Base-by-base conservation (phyloP, 2,113 vertebrate species). In the Chloropsis hardwickii region DNA sequence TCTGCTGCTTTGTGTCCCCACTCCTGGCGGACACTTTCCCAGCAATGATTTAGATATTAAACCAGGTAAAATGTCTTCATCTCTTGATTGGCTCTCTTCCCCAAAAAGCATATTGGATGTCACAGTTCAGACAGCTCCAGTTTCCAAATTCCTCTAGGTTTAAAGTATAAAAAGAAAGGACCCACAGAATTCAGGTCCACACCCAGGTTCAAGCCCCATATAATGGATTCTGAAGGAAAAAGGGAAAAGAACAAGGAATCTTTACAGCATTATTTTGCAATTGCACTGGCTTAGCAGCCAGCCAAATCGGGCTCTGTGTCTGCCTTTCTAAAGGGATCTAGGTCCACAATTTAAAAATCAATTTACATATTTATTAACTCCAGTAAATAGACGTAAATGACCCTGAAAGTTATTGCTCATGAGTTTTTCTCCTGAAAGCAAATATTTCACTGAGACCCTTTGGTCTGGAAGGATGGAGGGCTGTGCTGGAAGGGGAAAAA, bases 381-480 rank as follows among this genome's bases (percentile, higher is more conserved):
- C 54, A 64, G 57, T 33, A 67, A 95, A 84, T 39, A 85, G 65
- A 92, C 66, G 64, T 21, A 78, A 96, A 94, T 37, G 44, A 60
- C n/a, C 67, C 51, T 62, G 74, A 90, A 91, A 86, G 47, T 35
- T 72, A 28, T 51, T 83, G 53, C 86, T 90, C 44, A 3, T 15
- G 64, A 81, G 56, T 37, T 88, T 66, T 62, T 53, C 51, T 84
- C 31, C 47, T 78, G 77, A 78, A 94, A 87, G 70, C 65, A 91
- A 89, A 86, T 70, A 93, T 77, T 95, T 76, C 82, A 47, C 77
- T 8, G 69, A 76, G 42, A 54, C 24, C 27, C 95, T 96, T 97
- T 88, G 91, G 95, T 97, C 91, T 92, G 50, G 28, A 87, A 89
- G 77, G 79, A 65, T 72, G 60, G 86, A 76, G 45, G 83, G 50